phyloP scores from a whole-genome alignment of 2,888 invertebrate species.

The Leucophenga montana region DNA sequence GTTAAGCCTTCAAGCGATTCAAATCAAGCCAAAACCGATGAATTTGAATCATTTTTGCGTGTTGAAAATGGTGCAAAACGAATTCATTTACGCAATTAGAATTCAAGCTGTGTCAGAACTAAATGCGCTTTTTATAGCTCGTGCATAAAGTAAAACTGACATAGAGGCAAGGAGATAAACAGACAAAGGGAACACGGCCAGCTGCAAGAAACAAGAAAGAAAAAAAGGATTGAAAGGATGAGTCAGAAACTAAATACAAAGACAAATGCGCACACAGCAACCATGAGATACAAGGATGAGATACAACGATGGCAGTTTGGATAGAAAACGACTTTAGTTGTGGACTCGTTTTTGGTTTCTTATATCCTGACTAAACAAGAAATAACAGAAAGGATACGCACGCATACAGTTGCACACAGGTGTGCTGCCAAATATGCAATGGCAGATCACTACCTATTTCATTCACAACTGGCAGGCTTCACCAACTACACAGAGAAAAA shows the following conservation, averaged over 20 bases:
- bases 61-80: neutral
- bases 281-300: too few species aligned
- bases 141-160: conserved; percentile 14
- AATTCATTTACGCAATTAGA: conserved; percentile 48
- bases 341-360: conserved; percentile 4
- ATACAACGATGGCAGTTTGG: neutral
- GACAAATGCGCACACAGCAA: too few species aligned
- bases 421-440: neutral
- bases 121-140: conserved; percentile 46
- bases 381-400: neutral
- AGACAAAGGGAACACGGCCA: neutral
- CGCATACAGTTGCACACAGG: neutral
- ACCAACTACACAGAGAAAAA: too few species aligned
- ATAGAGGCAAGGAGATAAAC: neutral
- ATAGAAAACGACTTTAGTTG: neutral
- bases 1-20: too few species aligned
- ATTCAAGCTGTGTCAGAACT: conserved; percentile 50
- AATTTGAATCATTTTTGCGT: too few species aligned
- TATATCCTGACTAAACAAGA: neutral
- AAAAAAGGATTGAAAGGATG: neutral
- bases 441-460: neutral
- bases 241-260: too few species aligned
- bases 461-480: neutral
- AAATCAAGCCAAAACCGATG: too few species aligned
- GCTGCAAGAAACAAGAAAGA: neutral